A percentile compares a stretch with the other conserved stretches of the same genome.
Conservation (phyloP, 2,888 invertebrate genomes). For the Scotopteryx bipunctaria region DNA sequence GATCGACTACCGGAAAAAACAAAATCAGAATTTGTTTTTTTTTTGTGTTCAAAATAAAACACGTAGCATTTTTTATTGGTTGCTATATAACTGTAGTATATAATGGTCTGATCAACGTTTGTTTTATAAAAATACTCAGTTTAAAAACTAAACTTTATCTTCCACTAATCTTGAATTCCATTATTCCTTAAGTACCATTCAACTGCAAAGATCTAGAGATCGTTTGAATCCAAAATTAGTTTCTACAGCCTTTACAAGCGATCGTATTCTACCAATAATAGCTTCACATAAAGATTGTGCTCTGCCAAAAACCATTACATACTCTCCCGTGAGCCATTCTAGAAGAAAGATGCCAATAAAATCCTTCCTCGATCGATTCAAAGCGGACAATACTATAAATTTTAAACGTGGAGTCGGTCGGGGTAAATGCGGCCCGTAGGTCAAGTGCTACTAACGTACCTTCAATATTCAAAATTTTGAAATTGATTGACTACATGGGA, state of each 20-base stretch:
- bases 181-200: no score
- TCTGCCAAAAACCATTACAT: conserved; percentile 33
- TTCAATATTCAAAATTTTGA: background rate
- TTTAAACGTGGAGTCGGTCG: conserved; percentile 25
- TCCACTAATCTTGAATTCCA: no score
- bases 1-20: no score
- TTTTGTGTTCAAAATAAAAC: no score
- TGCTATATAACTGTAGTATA: background rate
- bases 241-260: conserved; percentile 17
- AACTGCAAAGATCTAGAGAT: no score
- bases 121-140: no score
- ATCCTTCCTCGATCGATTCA: conserved; percentile 30
- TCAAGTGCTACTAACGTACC: no score
- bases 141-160: no score
- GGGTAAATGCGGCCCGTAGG: background rate
- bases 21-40: no score
- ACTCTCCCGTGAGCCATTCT: conserved; percentile 31
- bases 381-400: conserved; percentile 32
- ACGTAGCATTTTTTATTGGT: no score
- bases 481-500: no score
- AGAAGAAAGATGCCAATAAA: conserved; percentile 33
- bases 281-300: conserved; percentile 29
- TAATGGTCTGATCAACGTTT: no score
- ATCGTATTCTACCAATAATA: conserved; percentile 25
- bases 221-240: conserved; percentile 11